A percentile compares a stretch with the other conserved stretches of the same genome.
phyloP scores from a whole-genome alignment of 2,888 invertebrate species.

The Gerris lacustris region DNA sequence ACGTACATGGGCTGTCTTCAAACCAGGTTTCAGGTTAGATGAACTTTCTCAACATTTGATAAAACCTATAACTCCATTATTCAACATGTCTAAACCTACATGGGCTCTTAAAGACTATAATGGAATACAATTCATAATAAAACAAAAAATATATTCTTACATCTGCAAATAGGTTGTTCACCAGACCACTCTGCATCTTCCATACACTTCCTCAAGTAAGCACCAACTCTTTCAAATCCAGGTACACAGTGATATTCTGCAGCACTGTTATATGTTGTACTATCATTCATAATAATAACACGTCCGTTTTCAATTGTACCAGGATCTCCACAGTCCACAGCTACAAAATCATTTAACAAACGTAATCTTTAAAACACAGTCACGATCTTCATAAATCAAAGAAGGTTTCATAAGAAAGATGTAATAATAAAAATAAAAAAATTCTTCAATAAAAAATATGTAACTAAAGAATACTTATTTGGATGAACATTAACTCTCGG shows the following conservation, averaged over 20 bases:
- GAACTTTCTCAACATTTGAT: no score
- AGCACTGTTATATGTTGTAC: constrained; percentile 68
- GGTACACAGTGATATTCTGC: constrained; percentile 84
- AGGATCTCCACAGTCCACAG: constrained; percentile 72
- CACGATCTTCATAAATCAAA: neutral
- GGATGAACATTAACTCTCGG: no score
- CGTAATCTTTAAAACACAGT: neutral
- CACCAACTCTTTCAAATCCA: constrained; percentile 67
- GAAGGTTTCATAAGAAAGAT: no score
- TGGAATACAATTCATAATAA: no score
- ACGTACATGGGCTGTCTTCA: no score
- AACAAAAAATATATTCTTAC: constrained; percentile 35
- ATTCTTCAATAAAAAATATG: no score
- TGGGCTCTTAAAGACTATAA: no score
- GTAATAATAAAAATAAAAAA: neutral
- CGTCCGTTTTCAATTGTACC: constrained; percentile 70
- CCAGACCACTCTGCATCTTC: constrained; percentile 80
- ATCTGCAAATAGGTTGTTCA: constrained; percentile 70
- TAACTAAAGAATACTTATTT: no score
- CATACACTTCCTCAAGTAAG: constrained; percentile 68
- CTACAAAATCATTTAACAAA: constrained; percentile 40
- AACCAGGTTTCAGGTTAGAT: no score
- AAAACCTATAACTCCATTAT: no score
- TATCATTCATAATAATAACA: constrained; percentile 71
- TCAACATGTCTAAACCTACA: no score